phyloP scores from a whole-genome alignment of 2,113 vertebrate species.

The Ameiurus melas region DNA sequence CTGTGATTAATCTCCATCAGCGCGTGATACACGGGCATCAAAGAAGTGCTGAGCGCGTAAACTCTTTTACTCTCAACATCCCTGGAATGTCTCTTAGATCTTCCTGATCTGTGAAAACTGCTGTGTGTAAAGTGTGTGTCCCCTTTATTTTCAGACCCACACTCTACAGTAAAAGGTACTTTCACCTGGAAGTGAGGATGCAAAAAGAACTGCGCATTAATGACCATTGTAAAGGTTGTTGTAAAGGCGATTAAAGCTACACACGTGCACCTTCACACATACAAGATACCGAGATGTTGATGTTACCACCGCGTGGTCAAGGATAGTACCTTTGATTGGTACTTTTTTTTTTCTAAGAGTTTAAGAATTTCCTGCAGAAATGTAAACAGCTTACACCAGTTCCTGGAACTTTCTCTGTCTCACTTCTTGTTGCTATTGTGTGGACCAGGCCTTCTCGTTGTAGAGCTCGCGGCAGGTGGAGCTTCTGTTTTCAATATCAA shows the following conservation, averaged over 20 bases:
- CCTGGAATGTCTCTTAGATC: background rate
- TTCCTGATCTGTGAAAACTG: too few species aligned
- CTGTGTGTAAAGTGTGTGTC: background rate
- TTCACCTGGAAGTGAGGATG: background rate
- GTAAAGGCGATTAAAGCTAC: background rate
- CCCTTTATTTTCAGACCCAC: too few species aligned
- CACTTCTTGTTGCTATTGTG: background rate
- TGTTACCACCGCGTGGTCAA: too few species aligned
- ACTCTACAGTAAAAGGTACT: background rate
- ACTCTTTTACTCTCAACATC: background rate
- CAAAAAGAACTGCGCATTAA: background rate
- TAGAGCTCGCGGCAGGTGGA: constrained; percentile 2
- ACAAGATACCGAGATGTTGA: too few species aligned
- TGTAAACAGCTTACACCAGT: too few species aligned
- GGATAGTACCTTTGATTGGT: too few species aligned
- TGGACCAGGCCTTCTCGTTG: background rate
- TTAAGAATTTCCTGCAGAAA: too few species aligned
- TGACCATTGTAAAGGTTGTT: background rate
- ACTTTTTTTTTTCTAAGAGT: too few species aligned
- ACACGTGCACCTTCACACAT: too few species aligned
- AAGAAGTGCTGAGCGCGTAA: background rate
- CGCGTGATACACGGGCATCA: constrained; percentile 64
- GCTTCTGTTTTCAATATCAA: background rate
- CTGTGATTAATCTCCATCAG: constrained; percentile 88
- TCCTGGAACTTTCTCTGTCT: too few species aligned